These are phyloP conservation scores for Stigmatopora nigra DNA, from an alignment of 2,113 vertebrate genomes.

Conservation along the genomic window DNA sequence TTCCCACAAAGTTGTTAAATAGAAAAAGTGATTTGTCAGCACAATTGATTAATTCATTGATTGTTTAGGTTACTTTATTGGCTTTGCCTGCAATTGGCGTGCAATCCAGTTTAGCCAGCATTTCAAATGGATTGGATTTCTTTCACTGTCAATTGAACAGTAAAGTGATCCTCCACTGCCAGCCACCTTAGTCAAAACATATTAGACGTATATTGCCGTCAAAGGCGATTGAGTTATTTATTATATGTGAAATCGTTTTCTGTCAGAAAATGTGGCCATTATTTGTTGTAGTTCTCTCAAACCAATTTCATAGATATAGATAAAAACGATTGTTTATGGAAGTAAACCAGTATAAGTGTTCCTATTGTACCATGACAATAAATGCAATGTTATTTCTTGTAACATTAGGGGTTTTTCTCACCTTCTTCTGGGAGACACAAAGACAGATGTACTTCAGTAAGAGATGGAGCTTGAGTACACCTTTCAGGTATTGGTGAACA, in stretches of 20 bases:
- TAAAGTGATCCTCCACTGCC: too few species aligned
- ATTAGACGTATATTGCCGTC: too few species aligned
- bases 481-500: conserved; percentile 21
- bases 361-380: conserved; percentile 2
- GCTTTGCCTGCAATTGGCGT: too few species aligned
- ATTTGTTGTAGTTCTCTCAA: not conserved
- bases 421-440: conserved; percentile 27
- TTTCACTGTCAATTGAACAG: too few species aligned
- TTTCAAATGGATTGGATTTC: too few species aligned
- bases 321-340: not conserved
- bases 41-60: not conserved
- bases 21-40: not conserved
- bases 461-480: conserved; percentile 39
- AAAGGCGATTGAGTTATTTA: too few species aligned
- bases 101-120: too few species aligned
- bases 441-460: conserved; percentile 1
- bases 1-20: not conserved
- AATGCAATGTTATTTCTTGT: conserved; percentile 30
- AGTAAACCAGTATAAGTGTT: not conserved
- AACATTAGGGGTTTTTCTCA: conserved; percentile 26
- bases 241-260: not conserved
- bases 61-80: not conserved
- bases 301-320: not conserved
- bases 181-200: too few species aligned
- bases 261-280: not conserved